Evolutionary conservation across 1,140 invertebrate species (phyloP).

Genomic region (Asbolus verrucosus): DNA sequence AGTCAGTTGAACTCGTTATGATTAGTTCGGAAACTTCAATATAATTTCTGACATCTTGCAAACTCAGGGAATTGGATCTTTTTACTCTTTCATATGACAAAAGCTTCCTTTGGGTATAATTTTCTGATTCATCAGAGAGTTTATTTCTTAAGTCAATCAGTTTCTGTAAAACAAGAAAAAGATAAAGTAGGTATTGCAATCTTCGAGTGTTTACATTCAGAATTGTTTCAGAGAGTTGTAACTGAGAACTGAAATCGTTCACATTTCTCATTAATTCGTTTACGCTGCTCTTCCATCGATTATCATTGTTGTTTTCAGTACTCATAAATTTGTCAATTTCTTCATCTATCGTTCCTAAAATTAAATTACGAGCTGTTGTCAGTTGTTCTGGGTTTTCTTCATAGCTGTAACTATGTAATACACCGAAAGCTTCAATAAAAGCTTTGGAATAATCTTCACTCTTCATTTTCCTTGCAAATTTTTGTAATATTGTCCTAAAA

Average conservation of each 20-base stretch:
- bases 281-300: background rate
- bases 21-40: slow-evolving; percentile 44
- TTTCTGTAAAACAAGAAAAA: slow-evolving; percentile 23
- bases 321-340: slow-evolving; percentile 12
- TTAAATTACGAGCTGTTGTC: background rate
- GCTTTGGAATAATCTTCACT: slow-evolving; percentile 40
- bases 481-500: slow-evolving; percentile 18
- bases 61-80: slow-evolving; percentile 15
- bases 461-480: slow-evolving; percentile 16
- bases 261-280: slow-evolving; percentile 15
- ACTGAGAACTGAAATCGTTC: slow-evolving; percentile 21
- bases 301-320: background rate
- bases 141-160: slow-evolving; percentile 6
- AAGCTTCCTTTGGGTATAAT: slow-evolving; percentile 11
- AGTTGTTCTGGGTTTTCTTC: slow-evolving; percentile 16
- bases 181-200: background rate
- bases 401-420: slow-evolving; percentile 24
- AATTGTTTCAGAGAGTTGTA: slow-evolving; percentile 8
- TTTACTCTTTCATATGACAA: background rate
- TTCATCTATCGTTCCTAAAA: slow-evolving; percentile 31
- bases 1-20: slow-evolving; percentile 19
- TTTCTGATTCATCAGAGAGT: slow-evolving; percentile 4
- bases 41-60: slow-evolving; percentile 39
- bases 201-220: background rate
- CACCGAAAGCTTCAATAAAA: slow-evolving; percentile 40